Evolutionary conservation across 2,888 invertebrate species (phyloP).

Genomic region (Bhutanitis thaidina): DNA sequence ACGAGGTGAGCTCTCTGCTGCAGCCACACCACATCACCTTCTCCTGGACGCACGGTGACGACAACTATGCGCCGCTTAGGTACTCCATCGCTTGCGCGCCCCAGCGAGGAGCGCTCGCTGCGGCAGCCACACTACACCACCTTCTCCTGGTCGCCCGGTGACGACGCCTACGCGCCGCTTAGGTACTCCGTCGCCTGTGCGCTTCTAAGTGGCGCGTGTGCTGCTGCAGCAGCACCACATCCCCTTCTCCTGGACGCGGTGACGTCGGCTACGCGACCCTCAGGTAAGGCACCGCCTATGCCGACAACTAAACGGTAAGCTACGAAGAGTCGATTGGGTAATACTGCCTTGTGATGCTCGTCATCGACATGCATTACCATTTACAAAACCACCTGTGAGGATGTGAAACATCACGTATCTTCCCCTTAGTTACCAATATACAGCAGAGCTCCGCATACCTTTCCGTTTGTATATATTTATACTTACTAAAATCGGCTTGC

Average conservation of each 20-base stretch:
- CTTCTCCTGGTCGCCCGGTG: slow-evolving; percentile 98
- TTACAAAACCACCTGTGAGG: too few relatives aligned
- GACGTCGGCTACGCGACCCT: slow-evolving; percentile 96
- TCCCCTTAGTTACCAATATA: too few relatives aligned
- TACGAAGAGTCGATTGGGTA: too few relatives aligned
- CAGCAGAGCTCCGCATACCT: too few relatives aligned
- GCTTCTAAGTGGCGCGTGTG: slow-evolving; percentile 89
- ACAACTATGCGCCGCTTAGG: slow-evolving; percentile 94
- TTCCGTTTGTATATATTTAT: too few relatives aligned
- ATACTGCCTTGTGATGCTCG: too few relatives aligned
- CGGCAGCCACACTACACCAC: slow-evolving; percentile 95
- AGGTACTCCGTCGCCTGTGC: slow-evolving; percentile 61
- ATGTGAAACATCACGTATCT: too few relatives aligned
- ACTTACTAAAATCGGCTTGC: too few relatives aligned
- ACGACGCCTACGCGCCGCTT: slow-evolving; percentile 96
- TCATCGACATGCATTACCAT: too few relatives aligned
- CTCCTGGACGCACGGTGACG: slow-evolving; percentile 97
- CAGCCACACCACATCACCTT: slow-evolving; percentile 97
- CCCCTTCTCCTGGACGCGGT: slow-evolving; percentile 97
- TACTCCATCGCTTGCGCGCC: slow-evolving; percentile 90
- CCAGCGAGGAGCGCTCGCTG: slow-evolving; percentile 92
- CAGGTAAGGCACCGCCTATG: slow-evolving; percentile 59
- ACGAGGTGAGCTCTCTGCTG: slow-evolving; percentile 92
- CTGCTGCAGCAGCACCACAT: slow-evolving; percentile 95
- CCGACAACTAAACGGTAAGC: too few relatives aligned